Evolutionary conservation across 2,797 vertebrate species (phyloP), one percentile per base, ranked within the genome.

Genomic region (Adrianichthys oophorus): DNA sequence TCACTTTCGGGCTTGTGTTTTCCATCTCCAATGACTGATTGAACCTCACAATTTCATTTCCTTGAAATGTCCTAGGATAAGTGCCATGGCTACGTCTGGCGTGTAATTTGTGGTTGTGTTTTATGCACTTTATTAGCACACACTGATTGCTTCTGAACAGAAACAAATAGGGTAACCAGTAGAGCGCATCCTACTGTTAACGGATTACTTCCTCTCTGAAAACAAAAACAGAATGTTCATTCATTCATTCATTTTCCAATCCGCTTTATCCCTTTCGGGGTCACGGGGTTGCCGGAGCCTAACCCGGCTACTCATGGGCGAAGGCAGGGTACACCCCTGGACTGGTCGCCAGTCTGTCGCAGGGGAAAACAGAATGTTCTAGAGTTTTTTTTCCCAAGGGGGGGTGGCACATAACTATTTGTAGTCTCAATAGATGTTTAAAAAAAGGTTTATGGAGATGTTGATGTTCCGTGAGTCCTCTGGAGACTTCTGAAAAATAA

Each of bases 111-210:
- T 57, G 60, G 70, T 62, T 62, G 41, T 15, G 21, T 67, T 85
- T 83, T 80, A 87, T 79, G 68, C 59, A 52, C 77, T 74, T 85
- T 74, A 89, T 88, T 86, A 90, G 79, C 41, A 19, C 65, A 80
- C 53, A 26, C 65, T 88, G 85, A 90, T 90, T 88, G 82, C 78
- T 78, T 81, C 66, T 83, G 83, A 88, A 84, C 83, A 86, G 52
- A 80, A 74, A 79, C 67, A 85, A 85, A 84, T 80, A 81, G 67
- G 64, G 74, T 62, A 56, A 66, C 76, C 78, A 74, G 69, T 24
- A 46, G 77, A 86, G 85, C 67, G 65, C 76, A 86, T 80, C 82
- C 71, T 80, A 72, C 72, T 68, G 68, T 76, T 79, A 80, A 88
- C 77, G 53, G 83, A 86, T 81, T 82, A 85, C 83, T 89, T 87